Percentiles rank a stretch among this genome's conserved stretches.
Evolutionary conservation across 2,888 invertebrate species (phyloP).

Genomic region (Graphium colonna): DNA sequence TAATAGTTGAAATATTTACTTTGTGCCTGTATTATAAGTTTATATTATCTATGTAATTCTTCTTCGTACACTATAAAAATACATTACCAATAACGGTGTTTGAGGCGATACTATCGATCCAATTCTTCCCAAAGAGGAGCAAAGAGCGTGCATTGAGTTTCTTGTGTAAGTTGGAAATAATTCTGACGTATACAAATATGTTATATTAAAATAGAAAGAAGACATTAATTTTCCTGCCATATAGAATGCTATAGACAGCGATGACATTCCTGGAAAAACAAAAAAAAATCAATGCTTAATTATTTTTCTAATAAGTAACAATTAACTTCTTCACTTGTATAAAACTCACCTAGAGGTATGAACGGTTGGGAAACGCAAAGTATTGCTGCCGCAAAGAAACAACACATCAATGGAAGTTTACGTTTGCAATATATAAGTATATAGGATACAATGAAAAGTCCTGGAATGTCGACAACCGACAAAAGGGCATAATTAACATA

Average conservation of each 20-base stretch:
- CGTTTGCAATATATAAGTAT: slow-evolving; percentile 77
- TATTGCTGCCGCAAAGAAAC: slow-evolving; percentile 77
- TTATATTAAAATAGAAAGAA: slow-evolving; percentile 80
- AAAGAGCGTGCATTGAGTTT: slow-evolving; percentile 83
- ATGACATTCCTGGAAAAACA: slow-evolving; percentile 52
- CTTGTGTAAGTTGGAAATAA: slow-evolving; percentile 83
- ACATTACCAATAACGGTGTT: slow-evolving; percentile 82
- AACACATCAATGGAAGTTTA: slow-evolving; percentile 73
- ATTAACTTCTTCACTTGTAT: background rate
- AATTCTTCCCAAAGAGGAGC: slow-evolving; percentile 83
- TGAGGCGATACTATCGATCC: slow-evolving; percentile 84
- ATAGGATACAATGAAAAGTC: slow-evolving; percentile 73
- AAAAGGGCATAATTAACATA: slow-evolving; percentile 86
- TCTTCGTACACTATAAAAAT: no score
- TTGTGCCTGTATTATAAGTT: no score
- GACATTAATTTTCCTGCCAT: slow-evolving; percentile 82
- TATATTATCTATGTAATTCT: no score
- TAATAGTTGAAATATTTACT: no score
- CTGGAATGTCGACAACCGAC: slow-evolving; percentile 79
- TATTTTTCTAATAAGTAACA: background rate
- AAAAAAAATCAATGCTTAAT: background rate
- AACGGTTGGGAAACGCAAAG: slow-evolving; percentile 82
- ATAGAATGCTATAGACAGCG: slow-evolving; percentile 75
- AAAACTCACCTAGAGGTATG: slow-evolving; percentile 70
- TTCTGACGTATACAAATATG: slow-evolving; percentile 83